Evolutionary conservation across 2,797 vertebrate species (phyloP).

Genomic region (Adrianichthys oophorus): DNA sequence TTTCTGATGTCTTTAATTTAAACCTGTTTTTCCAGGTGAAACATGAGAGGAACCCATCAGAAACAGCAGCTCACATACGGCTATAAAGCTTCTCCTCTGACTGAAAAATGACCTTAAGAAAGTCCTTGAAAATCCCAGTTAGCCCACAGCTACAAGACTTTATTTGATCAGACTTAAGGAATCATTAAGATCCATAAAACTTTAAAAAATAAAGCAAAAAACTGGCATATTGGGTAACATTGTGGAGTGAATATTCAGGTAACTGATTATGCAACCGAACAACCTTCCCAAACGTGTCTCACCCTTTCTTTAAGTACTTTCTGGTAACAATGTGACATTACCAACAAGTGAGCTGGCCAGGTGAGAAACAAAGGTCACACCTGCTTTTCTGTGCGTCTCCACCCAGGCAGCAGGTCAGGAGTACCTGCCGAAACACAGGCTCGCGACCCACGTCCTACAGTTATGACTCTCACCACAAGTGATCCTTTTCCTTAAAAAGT

Average conservation of each 20-base stretch:
- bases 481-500: too few species aligned
- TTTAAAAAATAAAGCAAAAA: too few species aligned
- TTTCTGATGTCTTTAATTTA: neutral
- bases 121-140: neutral
- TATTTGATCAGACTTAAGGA: neutral
- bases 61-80: too few species aligned
- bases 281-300: neutral
- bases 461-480: too few species aligned
- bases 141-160: neutral
- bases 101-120: neutral
- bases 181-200: neutral
- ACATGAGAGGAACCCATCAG: too few species aligned
- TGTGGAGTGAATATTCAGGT: neutral
- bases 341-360: neutral
- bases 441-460: too few species aligned
- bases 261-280: too few species aligned
- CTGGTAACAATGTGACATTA: constrained; percentile 2
- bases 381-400: constrained; percentile 27
- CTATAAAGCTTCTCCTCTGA: neutral
- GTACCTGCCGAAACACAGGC: too few species aligned
- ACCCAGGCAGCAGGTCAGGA: constrained; percentile 23
- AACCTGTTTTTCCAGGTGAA: neutral
- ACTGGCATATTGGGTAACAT: too few species aligned
- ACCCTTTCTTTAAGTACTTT: neutral
- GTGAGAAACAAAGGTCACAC: constrained; percentile 38